Base-by-base conservation (phyloP, 2,888 invertebrate species). In the Tetheella fluctuosa region DNA sequence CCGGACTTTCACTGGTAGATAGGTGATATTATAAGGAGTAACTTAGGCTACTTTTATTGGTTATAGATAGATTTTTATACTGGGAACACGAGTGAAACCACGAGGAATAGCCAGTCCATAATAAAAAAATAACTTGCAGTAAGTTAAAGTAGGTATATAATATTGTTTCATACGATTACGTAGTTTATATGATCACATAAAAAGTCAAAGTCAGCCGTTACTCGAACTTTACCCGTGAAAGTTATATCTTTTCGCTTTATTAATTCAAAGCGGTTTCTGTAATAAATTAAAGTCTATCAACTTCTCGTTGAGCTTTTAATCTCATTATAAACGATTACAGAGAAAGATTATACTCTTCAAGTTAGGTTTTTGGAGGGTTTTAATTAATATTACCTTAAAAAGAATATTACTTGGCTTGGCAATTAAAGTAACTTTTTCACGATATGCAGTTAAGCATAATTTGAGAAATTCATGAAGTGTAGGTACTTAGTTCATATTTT, bases 281-380 rank as follows among this genome's bases (percentile, higher is more conserved):
- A 23, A 34, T 55, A 54, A 54, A 30, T 23, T 28, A 54, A 54
- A 54, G 30, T 54, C 54, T 54, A 54, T 54, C 54, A 30, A 54
- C 17, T 17, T 30, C 54, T 2, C 54, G 25, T 23, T 13, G 37
- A 34, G 34, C 55, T 55, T 23, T 55, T 55, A 55, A 55, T 55
- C 55, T 55, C 34, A 54, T 55, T 34, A 55, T 55, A 37, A 55
- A 55, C 55, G 55, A 23, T 55, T 55, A 55, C 55, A 23, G 17
- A 48, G 34, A 23, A 34, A 55, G 55, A 55, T 55, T 55, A 34
- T 55, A 55, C 34, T 30, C 34, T 23, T 34, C 20, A 25, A 34
- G 10, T 34, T 23, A n/a, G 3, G 39, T 0, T 39, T 39, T 39
- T 39, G n/a, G 39, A 39, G 30, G 20, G 23, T 55, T 13, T 55